phyloP scores from a whole-genome alignment of 2,797 vertebrate species.

The Dromococcyx pavoninus region DNA sequence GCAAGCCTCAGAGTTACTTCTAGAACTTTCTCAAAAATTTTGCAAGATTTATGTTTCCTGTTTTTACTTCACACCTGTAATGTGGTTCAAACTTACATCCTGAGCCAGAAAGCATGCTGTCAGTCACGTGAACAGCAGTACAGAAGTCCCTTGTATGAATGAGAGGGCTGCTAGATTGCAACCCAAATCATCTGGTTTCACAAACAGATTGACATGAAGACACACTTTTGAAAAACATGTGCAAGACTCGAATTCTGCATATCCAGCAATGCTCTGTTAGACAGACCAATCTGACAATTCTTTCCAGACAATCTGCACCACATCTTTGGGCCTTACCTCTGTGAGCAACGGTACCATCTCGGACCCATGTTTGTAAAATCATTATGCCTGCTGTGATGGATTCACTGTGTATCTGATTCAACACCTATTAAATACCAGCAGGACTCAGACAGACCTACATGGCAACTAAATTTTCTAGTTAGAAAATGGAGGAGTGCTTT shows the following conservation, averaged over 20 bases:
- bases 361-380: neutral
- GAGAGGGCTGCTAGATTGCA: neutral
- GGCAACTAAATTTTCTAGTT: neutral
- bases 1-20: neutral
- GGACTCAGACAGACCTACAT: neutral
- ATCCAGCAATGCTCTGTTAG: neutral
- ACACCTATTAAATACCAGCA: neutral
- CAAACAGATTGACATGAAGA: neutral
- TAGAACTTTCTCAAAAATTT: neutral
- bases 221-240: neutral
- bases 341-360: neutral
- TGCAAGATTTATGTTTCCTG: conserved; percentile 7
- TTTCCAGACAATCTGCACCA: neutral
- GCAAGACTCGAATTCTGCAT: neutral
- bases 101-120: neutral
- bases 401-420: neutral
- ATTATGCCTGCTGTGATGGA: neutral
- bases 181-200: neutral
- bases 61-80: neutral
- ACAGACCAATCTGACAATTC: rapidly evolving
- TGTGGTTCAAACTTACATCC: neutral
- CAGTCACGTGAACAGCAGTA: neutral
- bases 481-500: neutral
- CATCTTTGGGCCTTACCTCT: neutral
- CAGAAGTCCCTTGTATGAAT: neutral